Base-by-base conservation (phyloP, 2,113 vertebrate genomes). In the Rhinoderma darwinii region DNA sequence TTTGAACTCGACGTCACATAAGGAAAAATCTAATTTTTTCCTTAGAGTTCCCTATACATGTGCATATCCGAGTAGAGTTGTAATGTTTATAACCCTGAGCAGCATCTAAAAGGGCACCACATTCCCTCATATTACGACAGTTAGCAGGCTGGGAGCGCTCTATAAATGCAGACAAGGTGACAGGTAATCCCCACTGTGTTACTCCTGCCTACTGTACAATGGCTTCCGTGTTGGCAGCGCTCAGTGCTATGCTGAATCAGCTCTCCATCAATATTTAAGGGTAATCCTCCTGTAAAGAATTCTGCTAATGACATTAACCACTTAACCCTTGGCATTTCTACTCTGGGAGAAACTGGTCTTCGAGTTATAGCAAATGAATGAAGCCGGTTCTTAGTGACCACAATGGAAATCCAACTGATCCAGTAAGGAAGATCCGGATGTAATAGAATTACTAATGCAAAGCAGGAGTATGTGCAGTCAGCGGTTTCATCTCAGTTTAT, bases 241-340 rank as follows among this genome's bases (percentile, higher is more conserved):
- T 68, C 41, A 82, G 81, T 82, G 81, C 81, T 32, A 25, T 82
- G 81, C 81, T 70, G 81, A 82, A 70, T 82, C 81, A 82, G 81
- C 61, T 82, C n/a, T 47, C 81, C 43, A 70, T 50, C 43, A 82
- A 82, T 82, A 82, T 50, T 70, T 70, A 70, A 70, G 70, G 61
- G 59, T 82, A 68, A 82, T 82, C 81, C 81, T 32, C 61, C 43
- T 47, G 41, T 82, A 82, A 63, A n/a, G n/a, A 82, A 82, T 63
- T 14, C 25, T 44, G 59, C 27, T 82, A 82, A 82, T 66, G 81
- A 82, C 32, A 82, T 82, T 68, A 47, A 61, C 41, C 61, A 70
- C 61, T 68, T 82, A 82, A 70, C 81, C 81, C 61, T 50, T 50
- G 81, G 47, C 81, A 70, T 70, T 18, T 25, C 5, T 50, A 82